Evolutionary conservation across 2,797 vertebrate species (phyloP).

Genomic region (Scleropages formosus): DNA sequence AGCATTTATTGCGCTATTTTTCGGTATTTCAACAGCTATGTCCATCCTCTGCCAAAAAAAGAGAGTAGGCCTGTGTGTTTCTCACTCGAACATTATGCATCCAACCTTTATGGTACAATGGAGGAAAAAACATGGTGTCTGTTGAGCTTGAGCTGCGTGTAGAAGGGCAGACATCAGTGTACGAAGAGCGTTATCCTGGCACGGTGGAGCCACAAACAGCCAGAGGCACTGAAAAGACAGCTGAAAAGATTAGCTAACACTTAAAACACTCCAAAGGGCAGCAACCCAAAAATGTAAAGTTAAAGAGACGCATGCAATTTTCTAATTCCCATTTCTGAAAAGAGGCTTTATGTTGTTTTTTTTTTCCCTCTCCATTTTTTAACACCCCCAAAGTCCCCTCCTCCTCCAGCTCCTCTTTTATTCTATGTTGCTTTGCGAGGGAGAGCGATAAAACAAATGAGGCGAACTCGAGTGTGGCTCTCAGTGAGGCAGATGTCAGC

Average conservation of each 20-base stretch:
- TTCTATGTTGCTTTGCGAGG: constrained; percentile 69
- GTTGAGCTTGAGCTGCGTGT: neutral
- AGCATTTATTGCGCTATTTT: too few species aligned
- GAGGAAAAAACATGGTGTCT: neutral
- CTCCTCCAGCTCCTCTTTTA: constrained; percentile 57
- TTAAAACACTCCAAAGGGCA: constrained; percentile 37
- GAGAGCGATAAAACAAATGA: constrained; percentile 65
- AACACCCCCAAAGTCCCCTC: constrained; percentile 47
- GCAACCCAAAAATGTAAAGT: constrained; percentile 48
- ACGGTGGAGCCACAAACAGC: neutral
- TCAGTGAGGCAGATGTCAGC: constrained; percentile 73
- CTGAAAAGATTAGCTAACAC: constrained; percentile 7
- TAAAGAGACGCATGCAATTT: neutral
- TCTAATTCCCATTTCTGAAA: constrained; percentile 31
- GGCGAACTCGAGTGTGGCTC: constrained; percentile 65
- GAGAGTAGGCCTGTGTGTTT: too few species aligned
- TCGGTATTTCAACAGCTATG: too few species aligned
- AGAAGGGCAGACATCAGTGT: neutral
- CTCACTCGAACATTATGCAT: too few species aligned
- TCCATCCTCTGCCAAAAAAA: too few species aligned
- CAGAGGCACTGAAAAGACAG: neutral
- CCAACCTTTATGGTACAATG: neutral
- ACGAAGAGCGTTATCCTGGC: neutral
- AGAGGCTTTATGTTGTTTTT: constrained; percentile 65
- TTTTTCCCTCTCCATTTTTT: constrained; percentile 54